These are phyloP conservation scores for Brienomyrus longianalis DNA, from an alignment of 2,113 vertebrate species.

Conservation along the genomic window DNA sequence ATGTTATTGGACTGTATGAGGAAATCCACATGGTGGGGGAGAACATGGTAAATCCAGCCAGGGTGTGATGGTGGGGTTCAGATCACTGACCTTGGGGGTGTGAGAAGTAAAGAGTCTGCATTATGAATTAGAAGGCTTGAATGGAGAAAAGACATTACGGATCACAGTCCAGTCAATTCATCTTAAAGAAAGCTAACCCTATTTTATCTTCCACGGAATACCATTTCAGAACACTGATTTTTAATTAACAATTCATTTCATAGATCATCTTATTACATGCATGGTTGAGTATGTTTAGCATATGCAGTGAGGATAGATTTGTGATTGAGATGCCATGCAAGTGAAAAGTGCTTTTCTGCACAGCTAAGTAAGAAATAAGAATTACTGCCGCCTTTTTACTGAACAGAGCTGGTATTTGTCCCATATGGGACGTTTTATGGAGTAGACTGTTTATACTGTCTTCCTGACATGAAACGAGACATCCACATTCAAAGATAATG, in stretches of 20 bases:
- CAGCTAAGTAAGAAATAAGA: background rate
- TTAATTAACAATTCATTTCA: background rate
- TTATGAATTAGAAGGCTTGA: background rate
- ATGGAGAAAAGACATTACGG: background rate
- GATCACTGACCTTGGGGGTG: background rate
- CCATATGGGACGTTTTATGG: background rate
- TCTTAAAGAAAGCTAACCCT: constrained; percentile 12
- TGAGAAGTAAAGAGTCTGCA: background rate
- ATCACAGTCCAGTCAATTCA: background rate
- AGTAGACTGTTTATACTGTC: background rate
- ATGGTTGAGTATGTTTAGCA: background rate
- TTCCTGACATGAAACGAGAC: background rate
- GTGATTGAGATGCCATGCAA: background rate
- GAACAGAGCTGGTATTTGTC: background rate
- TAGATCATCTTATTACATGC: background rate
- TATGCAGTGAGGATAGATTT: background rate
- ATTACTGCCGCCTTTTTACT: background rate
- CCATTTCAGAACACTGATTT: background rate
- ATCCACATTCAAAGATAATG: background rate
- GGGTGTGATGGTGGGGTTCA: background rate
- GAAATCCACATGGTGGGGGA: background rate
- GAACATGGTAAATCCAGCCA: background rate
- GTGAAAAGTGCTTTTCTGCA: background rate
- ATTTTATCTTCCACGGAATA: background rate
- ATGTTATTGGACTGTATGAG: background rate